These are phyloP conservation scores for Rhinella marina DNA, from an alignment of 2,797 vertebrate genomes.

Conservation along the genomic window DNA sequence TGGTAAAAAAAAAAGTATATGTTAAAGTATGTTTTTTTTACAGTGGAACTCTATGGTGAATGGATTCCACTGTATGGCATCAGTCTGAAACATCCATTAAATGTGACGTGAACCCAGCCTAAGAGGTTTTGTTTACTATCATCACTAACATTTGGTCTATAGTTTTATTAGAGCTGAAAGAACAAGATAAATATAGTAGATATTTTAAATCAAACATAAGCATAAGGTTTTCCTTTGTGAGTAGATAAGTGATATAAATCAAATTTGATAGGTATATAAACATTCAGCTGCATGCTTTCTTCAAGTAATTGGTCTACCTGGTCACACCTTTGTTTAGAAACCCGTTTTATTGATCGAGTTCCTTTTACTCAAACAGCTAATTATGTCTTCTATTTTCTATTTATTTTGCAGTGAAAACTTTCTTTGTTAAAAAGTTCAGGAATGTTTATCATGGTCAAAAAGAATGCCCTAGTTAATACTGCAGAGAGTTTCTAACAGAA, in stretches of 20 bases:
- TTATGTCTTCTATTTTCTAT: neutral
- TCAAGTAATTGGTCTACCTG: neutral
- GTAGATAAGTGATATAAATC: neutral
- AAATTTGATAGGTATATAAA: neutral
- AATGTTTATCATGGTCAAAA: conserved; percentile 45
- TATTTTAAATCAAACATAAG: neutral
- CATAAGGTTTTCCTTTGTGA: neutral
- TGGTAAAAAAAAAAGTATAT: too few species aligned
- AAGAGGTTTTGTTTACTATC: too few species aligned
- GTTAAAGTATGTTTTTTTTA: too few species aligned
- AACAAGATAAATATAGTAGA: too few species aligned
- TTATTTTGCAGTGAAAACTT: conserved; percentile 11
- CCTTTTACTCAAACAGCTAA: neutral
- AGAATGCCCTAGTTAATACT: conserved; percentile 40
- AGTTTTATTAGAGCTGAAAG: too few species aligned
- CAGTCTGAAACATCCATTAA: too few species aligned
- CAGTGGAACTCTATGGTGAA: too few species aligned
- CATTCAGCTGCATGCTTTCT: neutral
- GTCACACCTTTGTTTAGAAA: neutral
- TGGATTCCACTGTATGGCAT: too few species aligned
- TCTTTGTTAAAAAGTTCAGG: neutral
- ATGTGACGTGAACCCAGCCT: too few species aligned
- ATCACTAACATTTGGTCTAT: too few species aligned
- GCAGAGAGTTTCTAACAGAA: conserved; percentile 48
- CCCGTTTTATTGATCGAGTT: neutral